Evolutionary conservation across 1,140 invertebrate species (phyloP), one percentile per base, ranked within the genome.

Genomic region (Aphelenchoides fujianensis): DNA sequence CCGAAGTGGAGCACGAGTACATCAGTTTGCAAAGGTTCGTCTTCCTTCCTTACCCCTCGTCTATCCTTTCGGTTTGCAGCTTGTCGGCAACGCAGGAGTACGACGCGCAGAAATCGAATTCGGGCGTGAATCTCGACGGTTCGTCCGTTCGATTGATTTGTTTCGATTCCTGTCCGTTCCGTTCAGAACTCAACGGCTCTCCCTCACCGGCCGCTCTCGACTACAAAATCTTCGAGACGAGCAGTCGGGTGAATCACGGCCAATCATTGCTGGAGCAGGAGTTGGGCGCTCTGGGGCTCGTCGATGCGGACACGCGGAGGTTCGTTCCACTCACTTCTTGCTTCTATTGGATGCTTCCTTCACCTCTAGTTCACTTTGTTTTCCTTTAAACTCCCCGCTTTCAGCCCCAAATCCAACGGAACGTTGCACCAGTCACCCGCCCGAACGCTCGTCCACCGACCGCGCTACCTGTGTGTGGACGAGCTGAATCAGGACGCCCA

Each of bases 401-500:
- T 59, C 55, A 59, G 19, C 7, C 55, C 5, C 5, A 7, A 27
- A 5, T 27, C 5, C 34, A 7, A 19, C 34, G 19, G 55, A 7
- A 23, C 7, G 7, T 5, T 5, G 23, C 5, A 59, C 23, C 19
- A 23, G 5, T 59, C 55, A 7, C 23, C 5, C 7, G 55, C 5
- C 27, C 55, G 34, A 7, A 59, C 28, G 23, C 12, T 5, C 55
- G 23, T 7, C 34, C 55, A 59, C 7, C 5, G 5, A 7, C 55
- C 55, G 28, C 55, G 55, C 34, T 59, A 59, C 19, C 19, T 59
- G 5, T 59, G 5, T 32, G 55, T 59, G 7, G 28, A n/a, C 23
- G 74, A 78, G 57, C 48, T 76, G 1, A 74, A 54, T 41, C 31
- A 74, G 9, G 68, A 76, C 32, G 74, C 75, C 3, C 52, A 74